Evolutionary conservation across 2,113 vertebrate species (phyloP), one percentile per base, ranked within the genome.

Genomic region (Actenoides lindsayi): DNA sequence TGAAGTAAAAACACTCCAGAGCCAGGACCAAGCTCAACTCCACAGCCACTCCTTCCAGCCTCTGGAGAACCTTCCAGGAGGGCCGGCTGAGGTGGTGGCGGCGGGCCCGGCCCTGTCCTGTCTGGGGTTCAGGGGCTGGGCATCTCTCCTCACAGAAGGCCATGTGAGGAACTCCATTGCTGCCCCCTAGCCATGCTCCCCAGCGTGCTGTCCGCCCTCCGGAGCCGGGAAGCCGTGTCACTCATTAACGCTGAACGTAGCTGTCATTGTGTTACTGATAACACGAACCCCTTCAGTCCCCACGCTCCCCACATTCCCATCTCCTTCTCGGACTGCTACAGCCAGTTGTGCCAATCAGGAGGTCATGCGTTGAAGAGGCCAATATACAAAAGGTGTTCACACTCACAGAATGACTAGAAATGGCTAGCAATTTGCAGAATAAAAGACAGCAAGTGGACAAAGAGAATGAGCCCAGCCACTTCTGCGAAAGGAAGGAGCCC

Each of bases 401-500:
- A 24, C 23, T 41, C 42, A 35, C 31, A 50, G 7, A 68, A 39
- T 48, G 8, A 68, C 20, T n/a, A 63, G 31, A 14, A 83, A 71
- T 4, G 20, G 51, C 11, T 33, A 75, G 28, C 31, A 51, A 70
- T 48, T 79, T 57, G 5, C 37, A 75, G 46, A 89, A 35, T 73
- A 17, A 54, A 78, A 83, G 27, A 85, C 10, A 94, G 25, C 9
- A 78, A 62, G 13, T 17, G 19, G 30, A 79, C 62, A 79, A 59
- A 57, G 28, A 68, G 15, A 86, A 62, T 4, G 41, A 44, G 11
- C 37, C 14, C 76, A 75, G 41, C 9, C 56, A 37, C 20, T n/a
- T 41, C 15, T 3, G 4, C 21, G 67, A n/a, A 89, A 89, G 33
- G 20, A 82, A 75, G 37, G 16, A 67, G 8, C 0, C 0, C 33